These are phyloP conservation scores for Parthenolecanium corni DNA, from an alignment of 2,888 invertebrate species.

Conservation along the genomic window DNA sequence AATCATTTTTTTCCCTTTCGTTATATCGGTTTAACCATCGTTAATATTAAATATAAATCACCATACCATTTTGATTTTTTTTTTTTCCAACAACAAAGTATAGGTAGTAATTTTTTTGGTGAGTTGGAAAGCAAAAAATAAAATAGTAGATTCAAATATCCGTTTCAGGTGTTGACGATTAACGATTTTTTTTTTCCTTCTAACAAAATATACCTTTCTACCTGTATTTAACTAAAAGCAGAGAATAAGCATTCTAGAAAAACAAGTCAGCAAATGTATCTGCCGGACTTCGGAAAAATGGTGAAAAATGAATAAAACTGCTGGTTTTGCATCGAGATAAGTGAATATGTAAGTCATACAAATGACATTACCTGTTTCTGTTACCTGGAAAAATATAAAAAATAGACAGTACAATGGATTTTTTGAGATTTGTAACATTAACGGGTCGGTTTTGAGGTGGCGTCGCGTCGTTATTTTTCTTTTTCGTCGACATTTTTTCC, in stretches of 20 bases:
- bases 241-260: slow-evolving; percentile 11
- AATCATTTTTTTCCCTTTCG: not conserved
- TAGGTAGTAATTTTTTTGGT: not conserved
- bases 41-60: slow-evolving; percentile 24
- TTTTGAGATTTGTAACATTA: no score
- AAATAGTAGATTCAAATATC: not conserved
- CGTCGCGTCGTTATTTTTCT: no score
- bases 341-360: not conserved
- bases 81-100: not conserved
- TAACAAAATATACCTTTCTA: not conserved
- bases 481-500: no score
- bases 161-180: not conserved
- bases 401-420: no score
- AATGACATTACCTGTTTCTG: no score
- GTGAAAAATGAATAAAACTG: slow-evolving; percentile 6
- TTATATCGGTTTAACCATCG: slow-evolving; percentile 15
- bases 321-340: slow-evolving; percentile 18
- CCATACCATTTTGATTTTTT: not conserved
- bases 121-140: not conserved
- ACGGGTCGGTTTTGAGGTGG: no score
- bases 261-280: slow-evolving; percentile 9
- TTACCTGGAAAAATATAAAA: no score
- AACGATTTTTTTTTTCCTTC: not conserved
- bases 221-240: not conserved
- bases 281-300: not conserved